Evolutionary conservation across 2,113 vertebrate species (phyloP), one percentile per base, ranked within the genome.

Genomic region (Nematolebias whitei): DNA sequence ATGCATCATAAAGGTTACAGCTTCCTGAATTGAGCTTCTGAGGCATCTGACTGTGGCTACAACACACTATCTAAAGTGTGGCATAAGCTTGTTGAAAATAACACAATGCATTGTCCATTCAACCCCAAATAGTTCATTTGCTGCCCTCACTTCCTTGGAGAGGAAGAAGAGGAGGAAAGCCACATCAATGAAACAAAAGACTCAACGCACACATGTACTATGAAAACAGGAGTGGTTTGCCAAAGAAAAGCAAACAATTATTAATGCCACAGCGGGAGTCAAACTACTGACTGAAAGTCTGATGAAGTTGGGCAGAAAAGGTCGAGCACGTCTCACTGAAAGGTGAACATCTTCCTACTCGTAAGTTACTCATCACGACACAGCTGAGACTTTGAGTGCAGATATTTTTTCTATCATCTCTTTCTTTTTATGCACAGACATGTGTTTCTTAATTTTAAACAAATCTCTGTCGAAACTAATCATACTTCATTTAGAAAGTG

Each of bases 151-250:
- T 18, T 57, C 24, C 48, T 29, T 45, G 5, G 15, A 63, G 10
- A 35, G n/a, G 50, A 60, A 53, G 26, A 23, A 61, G 29, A n/a
- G 23, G 48, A 67, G 16, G 29, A 66, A 53, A 5, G 32, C 6
- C 15, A 22, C 12, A 41, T 39, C 8, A 1, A 14, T 41, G 13
- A 62, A 48, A 62, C 53, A 64, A 74, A 64, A 55, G 20, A 48
- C 47, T 35, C 10, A 55, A 51, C 23, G 15, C 63, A 48, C 32
- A 24, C 7, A 43, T 52, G 8, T 22, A 22, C 15, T 12, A 32
- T 59, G 11, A 59, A 44, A 59, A 59, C 40, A 53, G 20, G 13
- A 63, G n/a, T 26, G 16, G 22, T 9, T 12, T 49, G 23, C 15
- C 13, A 38, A 39, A 10, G 7, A 26, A n/a, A 18, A 57, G 18